These are phyloP conservation scores for Pao palembangensis DNA, from an alignment of 2,113 vertebrate genomes.

Conservation along the genomic window DNA sequence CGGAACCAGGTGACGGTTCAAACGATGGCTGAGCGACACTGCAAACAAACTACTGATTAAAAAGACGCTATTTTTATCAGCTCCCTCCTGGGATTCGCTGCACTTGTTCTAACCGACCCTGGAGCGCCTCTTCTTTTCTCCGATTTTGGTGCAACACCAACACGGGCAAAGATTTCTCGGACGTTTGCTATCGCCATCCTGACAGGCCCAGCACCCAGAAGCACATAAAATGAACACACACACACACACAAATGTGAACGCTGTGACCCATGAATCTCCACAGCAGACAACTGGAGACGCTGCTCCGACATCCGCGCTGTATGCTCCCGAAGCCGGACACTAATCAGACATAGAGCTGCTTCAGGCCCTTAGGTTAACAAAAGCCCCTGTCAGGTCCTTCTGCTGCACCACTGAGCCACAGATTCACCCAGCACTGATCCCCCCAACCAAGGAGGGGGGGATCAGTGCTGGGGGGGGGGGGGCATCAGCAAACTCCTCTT, in stretches of 20 bases:
- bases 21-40: slow-evolving; percentile 30
- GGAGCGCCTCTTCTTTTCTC: neutral
- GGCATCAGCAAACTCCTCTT: slow-evolving; percentile 52
- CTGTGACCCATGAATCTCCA: slow-evolving; percentile 69
- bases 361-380: slow-evolving; percentile 68
- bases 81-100: slow-evolving; percentile 27
- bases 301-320: slow-evolving; percentile 69
- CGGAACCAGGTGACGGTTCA: slow-evolving; percentile 25
- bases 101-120: slow-evolving; percentile 36
- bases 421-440: too few species aligned
- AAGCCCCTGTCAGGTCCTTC: slow-evolving; percentile 69
- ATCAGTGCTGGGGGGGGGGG: too few species aligned
- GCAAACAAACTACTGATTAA: slow-evolving; percentile 30
- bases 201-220: slow-evolving; percentile 47
- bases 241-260: slow-evolving; percentile 38
- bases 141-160: slow-evolving; percentile 49
- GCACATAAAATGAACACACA: slow-evolving; percentile 54
- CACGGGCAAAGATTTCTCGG: slow-evolving; percentile 42
- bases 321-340: slow-evolving; percentile 63
- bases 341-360: slow-evolving; percentile 69
- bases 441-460: slow-evolving; percentile 50
- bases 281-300: slow-evolving; percentile 67
- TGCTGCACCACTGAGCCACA: slow-evolving; percentile 52
- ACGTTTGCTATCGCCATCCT: slow-evolving; percentile 41
- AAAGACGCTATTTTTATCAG: slow-evolving; percentile 17